Percentiles rank a stretch among this genome's conserved stretches.
Evolutionary conservation across 2,797 vertebrate species (phyloP).

Genomic region (Capromys pilorides): DNA sequence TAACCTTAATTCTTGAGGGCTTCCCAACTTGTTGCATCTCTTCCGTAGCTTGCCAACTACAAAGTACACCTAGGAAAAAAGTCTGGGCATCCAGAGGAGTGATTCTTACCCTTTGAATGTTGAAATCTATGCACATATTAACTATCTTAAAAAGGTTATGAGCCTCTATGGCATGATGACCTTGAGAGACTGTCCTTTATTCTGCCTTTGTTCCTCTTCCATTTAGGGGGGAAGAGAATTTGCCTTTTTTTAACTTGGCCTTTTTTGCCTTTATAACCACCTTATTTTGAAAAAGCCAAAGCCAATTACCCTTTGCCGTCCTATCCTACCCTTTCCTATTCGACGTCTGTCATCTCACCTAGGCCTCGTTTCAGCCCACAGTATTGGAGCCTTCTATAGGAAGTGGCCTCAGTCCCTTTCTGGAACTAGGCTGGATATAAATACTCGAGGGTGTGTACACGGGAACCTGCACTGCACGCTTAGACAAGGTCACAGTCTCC

Average conservation of each 20-base stretch:
- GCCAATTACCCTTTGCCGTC: not conserved
- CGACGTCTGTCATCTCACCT: not conserved
- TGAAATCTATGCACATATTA: not conserved
- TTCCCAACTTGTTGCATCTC: constrained; percentile 1
- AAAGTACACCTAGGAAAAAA: not conserved
- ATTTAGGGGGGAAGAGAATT: constrained; percentile 21
- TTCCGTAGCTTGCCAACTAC: constrained; percentile 38
- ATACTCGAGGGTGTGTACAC: not conserved
- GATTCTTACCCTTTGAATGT: not conserved
- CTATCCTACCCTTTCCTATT: not conserved
- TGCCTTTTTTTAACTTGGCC: not conserved
- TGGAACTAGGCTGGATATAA: constrained; percentile 23
- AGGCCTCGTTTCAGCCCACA: not conserved
- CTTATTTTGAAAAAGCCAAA: not conserved
- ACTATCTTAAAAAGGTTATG: not conserved
- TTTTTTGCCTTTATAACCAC: not conserved
- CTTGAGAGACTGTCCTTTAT: not conserved
- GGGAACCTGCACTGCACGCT: not conserved
- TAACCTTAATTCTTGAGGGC: constrained; percentile 25
- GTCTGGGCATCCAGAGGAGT: not conserved
- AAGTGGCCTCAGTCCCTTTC: not conserved
- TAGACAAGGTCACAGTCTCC: not conserved
- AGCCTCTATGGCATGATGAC: not conserved
- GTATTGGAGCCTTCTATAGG: not conserved
- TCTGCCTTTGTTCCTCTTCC: not conserved